Base-by-base conservation (phyloP, 1,140 invertebrate genomes). In the Brachystomella parvula region DNA sequence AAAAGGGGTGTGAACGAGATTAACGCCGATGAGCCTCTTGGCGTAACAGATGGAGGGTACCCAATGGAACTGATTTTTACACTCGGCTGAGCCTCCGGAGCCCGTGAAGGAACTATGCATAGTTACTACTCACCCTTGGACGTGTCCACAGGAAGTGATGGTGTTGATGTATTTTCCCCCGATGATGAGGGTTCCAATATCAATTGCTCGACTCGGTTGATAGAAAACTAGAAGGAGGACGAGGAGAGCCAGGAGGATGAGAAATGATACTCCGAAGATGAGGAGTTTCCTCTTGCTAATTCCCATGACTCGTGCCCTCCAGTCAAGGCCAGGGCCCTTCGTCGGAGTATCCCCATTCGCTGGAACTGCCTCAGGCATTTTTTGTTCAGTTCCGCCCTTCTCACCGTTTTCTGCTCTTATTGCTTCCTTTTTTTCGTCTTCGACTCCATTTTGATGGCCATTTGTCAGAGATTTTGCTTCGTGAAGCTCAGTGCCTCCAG, bases 101-200 rank as follows among this genome's bases (percentile, higher is more conserved):
- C 39, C n/a, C 9, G 39, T 44, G 39, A 44, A 44, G n/a, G 39
- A 12, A 26, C 12, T 17, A 53, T 15, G 12, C 49, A n/a, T n/a
- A n/a, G 39, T 44, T 9, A 44, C 9, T 12, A 44, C 75, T 75
- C 76, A 86, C 83, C 90, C 90, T 79, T 90, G 83, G 24, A 92
- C 85, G 15, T 78, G 79, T 60, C 90, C 90, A 76, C 90, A 94
- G 1, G 85, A 82, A 17, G 89, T 90, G 28, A 86, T 81, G 0
- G 89, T 85, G 31, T 83, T 82, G 0, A 89, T 82, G 70, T 81
- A 89, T 64, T 83, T 84, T n/a, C 86, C 87, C 71, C 86, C 81
- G 49, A 81, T 82, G 12, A 69, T 63, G n/a, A 69, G 59, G 29
- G 65, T 1, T 12, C 49, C 53, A 65, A 74, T 59, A 59, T 65